Evolutionary conservation across 1,140 invertebrate genomes (phyloP).

Genomic region (Drosophila sechellia): DNA sequence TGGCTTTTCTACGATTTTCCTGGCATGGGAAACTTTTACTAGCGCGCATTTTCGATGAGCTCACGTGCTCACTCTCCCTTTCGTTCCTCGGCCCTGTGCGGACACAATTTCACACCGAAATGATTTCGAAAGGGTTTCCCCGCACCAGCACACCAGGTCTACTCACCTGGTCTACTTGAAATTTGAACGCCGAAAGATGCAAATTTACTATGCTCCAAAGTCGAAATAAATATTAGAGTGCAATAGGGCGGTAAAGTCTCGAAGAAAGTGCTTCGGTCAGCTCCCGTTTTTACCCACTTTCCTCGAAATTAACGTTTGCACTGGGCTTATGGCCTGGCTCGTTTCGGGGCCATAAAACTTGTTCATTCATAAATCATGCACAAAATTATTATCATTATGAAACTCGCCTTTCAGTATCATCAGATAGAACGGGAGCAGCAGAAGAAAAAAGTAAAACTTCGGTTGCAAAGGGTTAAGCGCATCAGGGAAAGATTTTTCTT

Average conservation of each 20-base stretch:
- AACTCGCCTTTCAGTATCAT: constrained; percentile 78
- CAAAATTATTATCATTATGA: constrained; percentile 83
- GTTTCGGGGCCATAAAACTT: constrained; percentile 73
- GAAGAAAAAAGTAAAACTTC: constrained; percentile 11
- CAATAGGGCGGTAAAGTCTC: constrained; percentile 55
- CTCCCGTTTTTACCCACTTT: background rate
- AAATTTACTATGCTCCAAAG: constrained; percentile 77
- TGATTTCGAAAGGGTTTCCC: constrained; percentile 62
- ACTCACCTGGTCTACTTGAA: constrained; percentile 10
- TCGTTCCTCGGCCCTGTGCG: constrained; percentile 39
- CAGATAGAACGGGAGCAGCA: constrained; percentile 28
- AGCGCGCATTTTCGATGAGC: constrained; percentile 70
- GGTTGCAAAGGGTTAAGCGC: constrained; percentile 65
- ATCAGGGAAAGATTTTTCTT: constrained; percentile 58
- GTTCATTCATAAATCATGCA: constrained; percentile 81
- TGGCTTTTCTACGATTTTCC: constrained; percentile 15
- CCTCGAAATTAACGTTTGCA: constrained; percentile 75
- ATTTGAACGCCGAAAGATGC: constrained; percentile 78
- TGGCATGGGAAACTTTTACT: constrained; percentile 59
- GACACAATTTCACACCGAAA: constrained; percentile 79
- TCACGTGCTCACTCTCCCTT: constrained; percentile 58
- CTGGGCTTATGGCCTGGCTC: constrained; percentile 57
- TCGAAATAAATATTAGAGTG: constrained; percentile 83
- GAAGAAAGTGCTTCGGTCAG: constrained; percentile 19
- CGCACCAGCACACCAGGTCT: background rate